These are phyloP conservation scores for Salvator merianae DNA, from an alignment of 2,113 vertebrate species.

Conservation along the genomic window DNA sequence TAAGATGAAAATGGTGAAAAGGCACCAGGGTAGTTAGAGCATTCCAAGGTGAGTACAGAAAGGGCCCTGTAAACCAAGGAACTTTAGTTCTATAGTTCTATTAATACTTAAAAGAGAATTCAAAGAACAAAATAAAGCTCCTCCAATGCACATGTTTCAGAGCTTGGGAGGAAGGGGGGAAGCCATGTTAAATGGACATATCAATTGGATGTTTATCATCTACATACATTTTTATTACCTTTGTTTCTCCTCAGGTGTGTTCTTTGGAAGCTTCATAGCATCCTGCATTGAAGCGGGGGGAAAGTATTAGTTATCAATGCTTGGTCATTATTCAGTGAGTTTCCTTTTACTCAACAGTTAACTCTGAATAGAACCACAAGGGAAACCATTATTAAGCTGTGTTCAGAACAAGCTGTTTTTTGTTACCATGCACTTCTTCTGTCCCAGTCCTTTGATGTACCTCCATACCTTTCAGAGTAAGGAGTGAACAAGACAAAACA, in stretches of 20 bases:
- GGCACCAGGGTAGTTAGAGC: no score
- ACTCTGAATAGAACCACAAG: background rate
- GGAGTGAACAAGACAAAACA: background rate
- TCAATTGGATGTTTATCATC: background rate
- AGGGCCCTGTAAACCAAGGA: no score
- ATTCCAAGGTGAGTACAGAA: no score
- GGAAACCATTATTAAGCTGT: background rate
- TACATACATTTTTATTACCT: slow-evolving; percentile 67
- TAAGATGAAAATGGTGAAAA: no score
- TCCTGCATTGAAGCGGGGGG: slow-evolving; percentile 70
- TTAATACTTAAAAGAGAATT: no score
- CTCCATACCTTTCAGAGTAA: background rate
- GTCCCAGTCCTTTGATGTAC: background rate
- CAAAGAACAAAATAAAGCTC: no score
- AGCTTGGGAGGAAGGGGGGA: background rate
- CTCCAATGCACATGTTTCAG: no score
- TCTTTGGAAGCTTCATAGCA: slow-evolving; percentile 88
- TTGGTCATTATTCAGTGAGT: background rate
- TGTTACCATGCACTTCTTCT: background rate
- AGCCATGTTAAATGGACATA: background rate
- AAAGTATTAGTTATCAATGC: background rate
- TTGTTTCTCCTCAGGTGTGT: slow-evolving; percentile 75
- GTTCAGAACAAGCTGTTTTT: background rate
- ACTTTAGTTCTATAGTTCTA: no score
- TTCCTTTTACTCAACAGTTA: background rate